Conservation (phyloP, 1,140 invertebrate species). For the Ridgeia piscesae region DNA sequence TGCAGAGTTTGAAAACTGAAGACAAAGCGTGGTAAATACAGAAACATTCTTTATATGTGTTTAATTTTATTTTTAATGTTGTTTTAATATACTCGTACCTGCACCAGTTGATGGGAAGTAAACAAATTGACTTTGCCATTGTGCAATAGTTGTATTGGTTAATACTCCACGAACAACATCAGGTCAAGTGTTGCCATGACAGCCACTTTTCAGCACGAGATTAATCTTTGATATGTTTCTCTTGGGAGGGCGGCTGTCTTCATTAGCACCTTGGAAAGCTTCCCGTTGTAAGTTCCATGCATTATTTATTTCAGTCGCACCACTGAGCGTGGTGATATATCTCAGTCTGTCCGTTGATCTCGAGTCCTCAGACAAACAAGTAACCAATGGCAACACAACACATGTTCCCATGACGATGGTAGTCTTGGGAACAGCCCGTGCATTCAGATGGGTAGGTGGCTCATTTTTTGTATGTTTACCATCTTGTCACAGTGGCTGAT, state of each 20-base stretch:
- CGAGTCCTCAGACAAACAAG: neutral
- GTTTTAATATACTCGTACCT: neutral
- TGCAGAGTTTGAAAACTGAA: no score
- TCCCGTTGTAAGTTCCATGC: constrained; percentile 15
- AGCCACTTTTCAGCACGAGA: neutral
- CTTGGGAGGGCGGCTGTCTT: neutral
- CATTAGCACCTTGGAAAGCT: constrained; percentile 18
- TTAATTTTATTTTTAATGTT: no score
- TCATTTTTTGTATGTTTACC: neutral
- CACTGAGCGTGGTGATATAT: constrained; percentile 47
- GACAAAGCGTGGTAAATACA: no score
- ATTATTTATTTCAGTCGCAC: constrained; percentile 40
- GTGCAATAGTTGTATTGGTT: neutral
- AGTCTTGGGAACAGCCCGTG: constrained; percentile 46
- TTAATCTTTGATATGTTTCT: neutral
- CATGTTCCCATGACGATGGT: constrained; percentile 42
- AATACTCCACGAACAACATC: neutral
- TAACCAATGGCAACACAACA: constrained; percentile 18
- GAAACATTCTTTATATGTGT: no score
- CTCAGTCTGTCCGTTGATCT: constrained; percentile 34
- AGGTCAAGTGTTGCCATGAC: neutral
- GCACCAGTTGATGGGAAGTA: neutral
- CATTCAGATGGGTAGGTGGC: constrained; percentile 49
- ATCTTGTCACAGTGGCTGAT: no score
- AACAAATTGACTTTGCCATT: neutral